Percentiles rank a stretch among this genome's conserved stretches.
These are phyloP conservation scores for Formicarius rufipectus DNA, from an alignment of 2,113 vertebrate genomes.

Conservation along the genomic window DNA sequence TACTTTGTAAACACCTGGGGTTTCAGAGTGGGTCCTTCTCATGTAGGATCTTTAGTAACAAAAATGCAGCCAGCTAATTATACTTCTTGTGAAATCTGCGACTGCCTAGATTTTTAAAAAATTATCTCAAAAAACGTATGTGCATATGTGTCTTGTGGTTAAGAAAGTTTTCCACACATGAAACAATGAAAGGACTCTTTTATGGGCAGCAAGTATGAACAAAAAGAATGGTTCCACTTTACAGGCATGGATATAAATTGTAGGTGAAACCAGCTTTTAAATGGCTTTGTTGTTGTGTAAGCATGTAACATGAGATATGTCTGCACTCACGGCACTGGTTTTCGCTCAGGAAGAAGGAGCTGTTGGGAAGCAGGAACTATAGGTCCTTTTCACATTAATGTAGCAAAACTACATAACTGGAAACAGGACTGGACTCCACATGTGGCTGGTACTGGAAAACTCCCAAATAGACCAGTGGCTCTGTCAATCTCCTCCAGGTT, in stretches of 20 bases:
- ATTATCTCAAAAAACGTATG: background rate
- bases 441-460: background rate
- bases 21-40: background rate
- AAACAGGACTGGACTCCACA: background rate
- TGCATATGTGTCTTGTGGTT: background rate
- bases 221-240: background rate
- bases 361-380: background rate
- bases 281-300: background rate
- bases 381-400: background rate
- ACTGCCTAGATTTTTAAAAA: background rate
- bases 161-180: background rate
- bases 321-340: background rate
- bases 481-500: background rate
- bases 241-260: background rate
- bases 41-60: background rate
- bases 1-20: background rate
- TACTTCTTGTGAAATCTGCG: background rate
- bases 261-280: background rate
- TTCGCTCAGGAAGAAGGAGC: background rate
- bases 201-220: background rate
- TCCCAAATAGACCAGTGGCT: background rate
- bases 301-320: accelerated
- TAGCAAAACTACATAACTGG: background rate
- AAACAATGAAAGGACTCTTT: background rate
- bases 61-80: background rate